Evolutionary conservation across 2,797 vertebrate species (phyloP), one percentile per base, ranked within the genome.

Genomic region (Cercopithecus neglectus): DNA sequence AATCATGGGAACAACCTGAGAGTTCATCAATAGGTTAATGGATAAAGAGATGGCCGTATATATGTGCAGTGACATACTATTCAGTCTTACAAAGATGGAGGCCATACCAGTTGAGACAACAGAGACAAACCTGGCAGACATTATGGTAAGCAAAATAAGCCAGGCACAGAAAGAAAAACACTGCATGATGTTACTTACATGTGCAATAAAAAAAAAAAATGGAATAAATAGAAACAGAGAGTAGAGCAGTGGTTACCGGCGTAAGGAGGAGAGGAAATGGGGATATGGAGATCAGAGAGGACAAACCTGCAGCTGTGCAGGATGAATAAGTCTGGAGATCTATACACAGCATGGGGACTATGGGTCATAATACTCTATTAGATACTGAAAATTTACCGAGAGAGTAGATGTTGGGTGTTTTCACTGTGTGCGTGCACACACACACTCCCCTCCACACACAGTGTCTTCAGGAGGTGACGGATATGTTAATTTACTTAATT

Each of bases 361-460:
- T 4, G 36, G 87, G 1, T 17, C 13, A 8, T 4, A 5, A 55
- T 26, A 22, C 2, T 14, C 17, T 8, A 19, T 8, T 5, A 13
- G 13, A 24, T 3, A 10, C 30, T 55, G 36, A 9, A 3, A 12
- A 59, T n/a, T 5, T 59, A 5, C 72, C 39, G 24, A 24, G 53
- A 26, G 53, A 59, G 30, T 33, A 46, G 5, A 44, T 26, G 12
- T 33, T 4, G 41, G 39, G 26, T 33, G 17, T 36, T 59, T 21
- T 28, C 12, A 4, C 24, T 5, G 30, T n/a, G 33, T 7, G 24
- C 10, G 11, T 0, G 3, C 6, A 21, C 28, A 16, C 12, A 21
- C 79, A 72, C 67, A 72, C 21, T 11, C n/a, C 24, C 24, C 48
- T 0, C 10, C 19, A 16, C 22, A 28, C 41, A 48, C 2, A 4